Conservation (phyloP, 2,888 invertebrate genomes). For the Drepanosiphum platanoidis region DNA sequence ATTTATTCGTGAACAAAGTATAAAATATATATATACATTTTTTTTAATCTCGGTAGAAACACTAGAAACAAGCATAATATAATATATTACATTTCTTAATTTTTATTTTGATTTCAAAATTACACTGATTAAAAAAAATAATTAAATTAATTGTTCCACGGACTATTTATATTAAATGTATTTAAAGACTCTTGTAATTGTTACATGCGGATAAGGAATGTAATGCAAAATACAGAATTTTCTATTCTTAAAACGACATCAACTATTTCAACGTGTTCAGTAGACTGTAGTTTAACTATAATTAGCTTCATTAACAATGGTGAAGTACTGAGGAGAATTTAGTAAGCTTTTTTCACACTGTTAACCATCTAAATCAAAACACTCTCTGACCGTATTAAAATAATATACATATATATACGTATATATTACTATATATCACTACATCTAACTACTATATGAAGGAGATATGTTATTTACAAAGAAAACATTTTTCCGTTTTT, state of each 20-base stretch:
- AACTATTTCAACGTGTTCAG: slow-evolving; percentile 51
- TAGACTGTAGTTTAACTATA: slow-evolving; percentile 52
- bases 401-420: too few relatives aligned
- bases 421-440: too few relatives aligned
- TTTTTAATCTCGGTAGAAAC: neutral
- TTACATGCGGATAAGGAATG: slow-evolving; percentile 24
- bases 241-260: slow-evolving; percentile 48
- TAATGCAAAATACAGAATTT: slow-evolving; percentile 22
- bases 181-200: neutral
- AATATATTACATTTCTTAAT: neutral
- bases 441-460: neutral
- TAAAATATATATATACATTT: neutral
- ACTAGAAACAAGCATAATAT: neutral
- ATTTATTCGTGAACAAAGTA: too few relatives aligned
- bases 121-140: neutral
- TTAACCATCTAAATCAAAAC: neutral
- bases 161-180: slow-evolving; percentile 35
- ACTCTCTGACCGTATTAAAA: neutral
- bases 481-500: too few relatives aligned
- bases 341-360: slow-evolving; percentile 25
- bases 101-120: neutral
- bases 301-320: slow-evolving; percentile 48
- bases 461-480: neutral
- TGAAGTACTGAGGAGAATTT: neutral
- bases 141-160: slow-evolving; percentile 21